Conservation (phyloP, 2,113 vertebrate species). For the Oreochromis spilurus region DNA sequence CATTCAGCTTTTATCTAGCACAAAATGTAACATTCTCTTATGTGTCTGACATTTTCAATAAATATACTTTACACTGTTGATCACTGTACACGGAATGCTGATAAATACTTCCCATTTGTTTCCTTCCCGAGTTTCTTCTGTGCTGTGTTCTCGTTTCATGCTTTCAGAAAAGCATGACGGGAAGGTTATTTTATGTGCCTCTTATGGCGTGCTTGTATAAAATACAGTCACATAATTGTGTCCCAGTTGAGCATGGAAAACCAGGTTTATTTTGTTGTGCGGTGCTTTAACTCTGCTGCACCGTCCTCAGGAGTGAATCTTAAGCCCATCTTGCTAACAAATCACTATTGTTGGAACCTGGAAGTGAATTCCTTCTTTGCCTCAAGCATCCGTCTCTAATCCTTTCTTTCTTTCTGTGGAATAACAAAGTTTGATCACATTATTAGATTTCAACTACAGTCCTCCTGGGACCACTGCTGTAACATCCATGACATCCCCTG, state of each 20-base stretch:
- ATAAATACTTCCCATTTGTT: not conserved
- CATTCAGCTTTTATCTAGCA: constrained; percentile 22
- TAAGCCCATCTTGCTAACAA: not conserved
- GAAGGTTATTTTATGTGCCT: constrained; percentile 27
- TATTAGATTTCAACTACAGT: constrained; percentile 32
- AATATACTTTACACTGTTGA: constrained; percentile 47
- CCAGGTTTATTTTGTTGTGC: constrained; percentile 2
- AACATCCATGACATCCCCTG: constrained; percentile 21
- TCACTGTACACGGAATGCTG: constrained; percentile 55
- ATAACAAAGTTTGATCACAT: constrained; percentile 40
- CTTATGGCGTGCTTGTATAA: constrained; percentile 3
- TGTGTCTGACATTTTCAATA: constrained; percentile 56
- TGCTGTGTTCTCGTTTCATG: not conserved
- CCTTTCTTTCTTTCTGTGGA: constrained; percentile 23
- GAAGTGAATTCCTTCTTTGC: constrained; percentile 25
- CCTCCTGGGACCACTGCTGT: constrained; percentile 3
- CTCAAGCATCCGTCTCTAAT: constrained; percentile 26
- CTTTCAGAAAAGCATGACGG: not conserved
- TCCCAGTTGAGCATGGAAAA: constrained; percentile 10
- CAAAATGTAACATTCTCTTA: constrained; percentile 11
- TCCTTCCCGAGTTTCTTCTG: not conserved
- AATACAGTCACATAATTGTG: constrained; percentile 39
- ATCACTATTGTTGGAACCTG: constrained; percentile 5
- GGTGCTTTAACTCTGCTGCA: not conserved
- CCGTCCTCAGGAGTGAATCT: not conserved